These are phyloP conservation scores for Alcis repandata DNA, from an alignment of 2,888 invertebrate species.

Conservation along the genomic window DNA sequence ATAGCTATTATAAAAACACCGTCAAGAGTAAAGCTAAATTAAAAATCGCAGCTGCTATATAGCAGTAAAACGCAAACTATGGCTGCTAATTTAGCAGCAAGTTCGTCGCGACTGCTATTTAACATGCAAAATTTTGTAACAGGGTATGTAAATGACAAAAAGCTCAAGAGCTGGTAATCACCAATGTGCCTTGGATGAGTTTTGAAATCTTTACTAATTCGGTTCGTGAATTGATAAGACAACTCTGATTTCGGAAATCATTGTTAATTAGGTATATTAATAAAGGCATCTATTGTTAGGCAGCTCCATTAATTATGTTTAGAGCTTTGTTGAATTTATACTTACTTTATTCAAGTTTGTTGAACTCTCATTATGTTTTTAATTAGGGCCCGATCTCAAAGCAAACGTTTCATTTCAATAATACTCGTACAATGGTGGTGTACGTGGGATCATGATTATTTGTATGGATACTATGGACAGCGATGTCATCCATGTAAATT, in stretches of 20 bases:
- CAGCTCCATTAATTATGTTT: conserved; percentile 58
- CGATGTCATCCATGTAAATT: no score
- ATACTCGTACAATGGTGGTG: no score
- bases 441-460: no score
- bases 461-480: no score
- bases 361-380: conserved; percentile 66
- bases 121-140: conserved; percentile 54
- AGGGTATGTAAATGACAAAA: conserved; percentile 77
- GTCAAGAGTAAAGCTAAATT: background rate
- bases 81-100: background rate
- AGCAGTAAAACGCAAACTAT: background rate
- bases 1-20: no score
- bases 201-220: conserved; percentile 52
- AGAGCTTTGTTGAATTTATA: conserved; percentile 61
- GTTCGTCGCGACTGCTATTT: conserved; percentile 9
- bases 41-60: background rate
- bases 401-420: no score
- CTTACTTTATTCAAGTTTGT: conserved; percentile 74
- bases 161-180: conserved; percentile 62
- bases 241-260: conserved; percentile 33
- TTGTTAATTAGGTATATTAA: conserved; percentile 39
- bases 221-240: conserved; percentile 51
- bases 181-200: conserved; percentile 64
- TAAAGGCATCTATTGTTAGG: conserved; percentile 42
- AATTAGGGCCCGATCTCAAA: conserved; percentile 24